phyloP scores from a whole-genome alignment of 2,888 invertebrate genomes.

The Amitus sp. region DNA sequence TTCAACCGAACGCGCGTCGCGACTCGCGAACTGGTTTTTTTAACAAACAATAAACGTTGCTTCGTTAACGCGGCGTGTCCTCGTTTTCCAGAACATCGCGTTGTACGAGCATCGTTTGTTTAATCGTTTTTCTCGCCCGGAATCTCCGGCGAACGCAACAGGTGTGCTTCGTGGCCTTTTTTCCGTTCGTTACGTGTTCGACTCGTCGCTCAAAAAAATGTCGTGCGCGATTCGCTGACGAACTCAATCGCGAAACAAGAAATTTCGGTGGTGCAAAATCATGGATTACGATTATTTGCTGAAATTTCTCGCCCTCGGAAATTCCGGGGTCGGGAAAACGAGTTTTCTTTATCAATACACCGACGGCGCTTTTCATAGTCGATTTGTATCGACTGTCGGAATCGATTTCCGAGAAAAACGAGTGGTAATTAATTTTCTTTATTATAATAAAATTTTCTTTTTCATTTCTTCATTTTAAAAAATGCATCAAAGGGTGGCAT shows the following conservation, averaged over 20 bases:
- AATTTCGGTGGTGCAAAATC: slow-evolving; percentile 5
- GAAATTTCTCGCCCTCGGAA: slow-evolving; percentile 94
- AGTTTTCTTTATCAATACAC: slow-evolving; percentile 96
- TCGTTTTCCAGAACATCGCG: background rate
- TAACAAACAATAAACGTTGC: background rate
- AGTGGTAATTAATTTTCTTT: slow-evolving; percentile 85
- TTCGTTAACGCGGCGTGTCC: background rate
- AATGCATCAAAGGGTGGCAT: too few relatives aligned
- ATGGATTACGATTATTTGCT: slow-evolving; percentile 94
- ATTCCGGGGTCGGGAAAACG: slow-evolving; percentile 97
- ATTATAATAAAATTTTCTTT: background rate
- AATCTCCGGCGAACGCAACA: slow-evolving; percentile 24
- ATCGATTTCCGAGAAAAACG: slow-evolving; percentile 97
- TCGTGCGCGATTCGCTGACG: slow-evolving; percentile 2
- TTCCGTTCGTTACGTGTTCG: background rate
- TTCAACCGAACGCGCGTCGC: too few relatives aligned
- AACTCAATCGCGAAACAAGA: too few relatives aligned
- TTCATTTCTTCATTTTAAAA: background rate
- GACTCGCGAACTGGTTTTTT: background rate
- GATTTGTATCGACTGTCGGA: slow-evolving; percentile 96
- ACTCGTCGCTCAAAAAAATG: too few relatives aligned
- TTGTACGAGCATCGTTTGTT: too few relatives aligned
- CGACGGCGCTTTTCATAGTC: slow-evolving; percentile 89
- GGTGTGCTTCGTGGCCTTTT: slow-evolving; percentile 22
- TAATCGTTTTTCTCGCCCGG: slow-evolving; percentile 3